These are phyloP conservation scores for Thalassophryne amazonica DNA, from an alignment of 2,797 vertebrate species.

Conservation along the genomic window DNA sequence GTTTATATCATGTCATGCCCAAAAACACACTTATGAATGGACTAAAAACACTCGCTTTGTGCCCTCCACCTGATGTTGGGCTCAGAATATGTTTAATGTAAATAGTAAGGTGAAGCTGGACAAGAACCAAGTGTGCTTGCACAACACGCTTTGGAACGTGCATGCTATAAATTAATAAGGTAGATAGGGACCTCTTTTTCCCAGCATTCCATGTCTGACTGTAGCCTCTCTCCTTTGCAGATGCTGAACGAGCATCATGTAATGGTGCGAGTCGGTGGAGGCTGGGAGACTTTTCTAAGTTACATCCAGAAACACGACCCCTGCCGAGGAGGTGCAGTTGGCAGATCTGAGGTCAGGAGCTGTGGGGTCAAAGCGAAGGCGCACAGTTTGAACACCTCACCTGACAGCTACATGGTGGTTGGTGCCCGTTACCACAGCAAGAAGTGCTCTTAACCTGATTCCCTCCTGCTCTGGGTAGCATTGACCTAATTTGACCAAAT, in stretches of 20 bases:
- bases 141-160: too few relatives aligned
- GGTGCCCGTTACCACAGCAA: constrained; percentile 86
- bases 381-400: constrained; percentile 79
- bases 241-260: constrained; percentile 97
- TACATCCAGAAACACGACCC: constrained; percentile 96
- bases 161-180: too few relatives aligned
- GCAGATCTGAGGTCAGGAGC: constrained; percentile 81
- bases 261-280: constrained; percentile 96
- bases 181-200: neutral
- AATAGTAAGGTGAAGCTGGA: too few relatives aligned
- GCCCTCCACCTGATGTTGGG: too few relatives aligned
- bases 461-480: neutral
- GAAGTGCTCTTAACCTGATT: constrained; percentile 57
- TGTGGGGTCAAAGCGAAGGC: constrained; percentile 79
- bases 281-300: constrained; percentile 93
- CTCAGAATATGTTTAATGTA: too few relatives aligned
- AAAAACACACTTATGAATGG: too few relatives aligned
- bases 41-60: too few relatives aligned
- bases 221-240: constrained; percentile 63
- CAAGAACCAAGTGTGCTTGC: too few relatives aligned
- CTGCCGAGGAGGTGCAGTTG: constrained; percentile 83
- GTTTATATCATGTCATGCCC: too few relatives aligned
- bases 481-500: neutral
- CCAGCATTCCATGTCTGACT: neutral
- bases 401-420: constrained; percentile 94